Evolutionary conservation across 2,888 invertebrate species (phyloP), one percentile per base, ranked within the genome.

Genomic region (Sussaba pulchella): DNA sequence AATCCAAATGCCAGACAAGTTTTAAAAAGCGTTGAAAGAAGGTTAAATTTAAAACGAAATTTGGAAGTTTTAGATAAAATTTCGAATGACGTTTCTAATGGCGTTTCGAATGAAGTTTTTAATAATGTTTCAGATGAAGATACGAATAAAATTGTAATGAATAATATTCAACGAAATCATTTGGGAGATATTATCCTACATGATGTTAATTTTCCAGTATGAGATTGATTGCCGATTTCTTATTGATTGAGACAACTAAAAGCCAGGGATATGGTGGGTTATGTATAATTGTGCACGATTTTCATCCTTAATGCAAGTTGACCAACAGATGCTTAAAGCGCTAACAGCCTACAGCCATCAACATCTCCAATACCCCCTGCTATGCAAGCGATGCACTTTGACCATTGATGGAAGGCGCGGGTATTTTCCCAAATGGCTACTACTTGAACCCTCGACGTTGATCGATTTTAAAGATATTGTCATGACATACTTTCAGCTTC

Each of bases 381-480:
- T 6, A 31, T 31, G 31, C 31, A 36, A 17, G 31, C 10, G 31
- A 57, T 14, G 57, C 57, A 57, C 31, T 57, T 31, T 36, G 9
- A 31, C 26, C 26, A 26, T 26, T 12, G n/a, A 26, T 6, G 10
- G 39, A 24, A 54, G 52, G 26, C 14, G 52, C 52, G 52, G 24
- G 52, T 54, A 26, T 54, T 54, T n/a, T n/a, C n/a, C n/a, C 24
- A 26, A n/a, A 6, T n/a, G n/a, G 24, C 24, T 52, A 24, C 3
- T 26, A 52, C 24, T 12, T 26, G n/a, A 9, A 47, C 19, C 19
- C 2, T 47, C 14, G 52, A 54, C 52, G 26, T 54, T 54, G 52
- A 54, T 54, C 26, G 52, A 54, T 54, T 26, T 14, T n/a, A 14
- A 54, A 26, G 26, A 26, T 24, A 24, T 52, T 14, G 52, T 52